These are phyloP conservation scores for Camelus dromedarius DNA, from an alignment of 2,113 vertebrate genomes.

Conservation along the genomic window DNA sequence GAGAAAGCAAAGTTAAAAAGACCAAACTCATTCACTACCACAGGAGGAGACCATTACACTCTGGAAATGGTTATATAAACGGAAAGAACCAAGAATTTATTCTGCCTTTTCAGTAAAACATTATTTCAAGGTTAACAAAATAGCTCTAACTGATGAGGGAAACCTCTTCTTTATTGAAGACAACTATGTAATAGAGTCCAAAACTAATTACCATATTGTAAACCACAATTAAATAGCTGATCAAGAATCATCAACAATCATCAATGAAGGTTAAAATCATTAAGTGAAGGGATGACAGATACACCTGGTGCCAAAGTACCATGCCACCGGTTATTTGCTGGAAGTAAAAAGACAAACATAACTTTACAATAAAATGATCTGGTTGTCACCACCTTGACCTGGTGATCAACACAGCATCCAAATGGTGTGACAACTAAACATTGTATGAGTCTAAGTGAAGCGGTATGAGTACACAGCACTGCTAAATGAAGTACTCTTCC, in stretches of 20 bases:
- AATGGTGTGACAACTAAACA: not conserved
- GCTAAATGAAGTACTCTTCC: not conserved
- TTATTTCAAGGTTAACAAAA: constrained; percentile 31
- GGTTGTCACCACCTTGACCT: not conserved
- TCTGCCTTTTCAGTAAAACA: constrained; percentile 30
- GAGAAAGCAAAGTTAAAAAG: not conserved
- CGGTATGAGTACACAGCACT: not conserved
- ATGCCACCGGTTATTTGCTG: not conserved
- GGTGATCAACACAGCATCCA: not conserved
- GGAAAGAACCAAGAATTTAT: not conserved
- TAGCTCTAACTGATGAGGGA: not conserved
- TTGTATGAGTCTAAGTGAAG: not conserved
- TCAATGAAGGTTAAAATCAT: not conserved
- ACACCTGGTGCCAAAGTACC: not conserved
- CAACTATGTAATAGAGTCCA: not conserved
- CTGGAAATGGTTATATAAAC: not conserved
- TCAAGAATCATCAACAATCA: not conserved
- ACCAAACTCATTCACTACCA: not conserved
- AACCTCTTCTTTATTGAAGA: not conserved
- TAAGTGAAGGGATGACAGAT: not conserved
- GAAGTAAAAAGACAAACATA: constrained; percentile 6
- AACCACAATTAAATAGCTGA: not conserved
- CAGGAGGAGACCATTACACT: not conserved
- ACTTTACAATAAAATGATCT: constrained; percentile 12
- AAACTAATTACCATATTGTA: constrained; percentile 37